These are phyloP conservation scores for Papio anubis DNA, from an alignment of 2,113 vertebrate species.

Conservation along the genomic window DNA sequence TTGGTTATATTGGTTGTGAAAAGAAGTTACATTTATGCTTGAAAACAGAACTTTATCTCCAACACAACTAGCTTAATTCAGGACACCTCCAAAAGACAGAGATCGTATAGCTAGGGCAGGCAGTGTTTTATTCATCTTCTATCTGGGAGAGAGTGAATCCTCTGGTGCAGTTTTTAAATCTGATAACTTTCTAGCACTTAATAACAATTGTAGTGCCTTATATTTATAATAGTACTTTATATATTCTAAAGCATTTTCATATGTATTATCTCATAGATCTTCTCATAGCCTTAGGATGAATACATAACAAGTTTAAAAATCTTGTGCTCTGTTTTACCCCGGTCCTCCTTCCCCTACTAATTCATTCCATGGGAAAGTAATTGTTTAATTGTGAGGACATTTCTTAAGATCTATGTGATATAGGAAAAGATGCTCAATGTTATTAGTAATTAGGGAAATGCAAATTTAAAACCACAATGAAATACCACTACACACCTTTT, in stretches of 20 bases:
- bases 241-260: not conserved
- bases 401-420: not conserved
- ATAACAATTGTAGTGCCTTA: not conserved
- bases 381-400: conserved; percentile 36
- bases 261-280: not conserved
- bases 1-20: not conserved
- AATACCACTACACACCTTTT: not conserved
- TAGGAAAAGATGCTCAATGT: not conserved
- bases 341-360: not conserved
- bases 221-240: not conserved
- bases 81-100: not conserved
- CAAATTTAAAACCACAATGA: not conserved
- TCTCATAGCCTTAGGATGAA: not conserved
- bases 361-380: not conserved
- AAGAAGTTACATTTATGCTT: conserved; percentile 26
- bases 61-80: not conserved
- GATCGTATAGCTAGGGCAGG: not conserved
- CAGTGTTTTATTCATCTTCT: not conserved
- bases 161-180: not conserved
- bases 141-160: not conserved
- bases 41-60: not conserved
- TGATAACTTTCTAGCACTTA: not conserved
- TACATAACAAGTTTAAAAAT: not conserved
- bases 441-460: conserved; percentile 6
- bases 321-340: not conserved